Conservation (phyloP, 2,888 invertebrate genomes). For the Plusia festucae region DNA sequence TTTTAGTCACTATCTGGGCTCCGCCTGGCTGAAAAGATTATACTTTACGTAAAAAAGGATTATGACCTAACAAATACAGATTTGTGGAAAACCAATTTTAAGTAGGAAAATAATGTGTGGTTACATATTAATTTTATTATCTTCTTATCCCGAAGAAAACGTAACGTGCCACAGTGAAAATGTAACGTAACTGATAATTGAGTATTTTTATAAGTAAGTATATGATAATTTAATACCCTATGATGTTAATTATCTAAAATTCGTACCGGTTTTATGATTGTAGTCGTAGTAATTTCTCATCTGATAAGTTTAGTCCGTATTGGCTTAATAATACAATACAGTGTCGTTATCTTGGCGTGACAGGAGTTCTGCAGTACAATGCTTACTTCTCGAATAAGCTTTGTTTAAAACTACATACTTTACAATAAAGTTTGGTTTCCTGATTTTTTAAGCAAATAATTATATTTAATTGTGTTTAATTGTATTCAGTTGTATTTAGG, state of each 20-base stretch:
- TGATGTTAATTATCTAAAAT: too few species aligned
- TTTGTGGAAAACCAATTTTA: neutral
- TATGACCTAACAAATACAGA: neutral
- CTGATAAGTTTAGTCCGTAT: neutral
- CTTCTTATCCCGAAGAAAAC: too few species aligned
- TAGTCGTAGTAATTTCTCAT: neutral
- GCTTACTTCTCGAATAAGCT: slow-evolving; percentile 1
- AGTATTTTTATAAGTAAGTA: neutral
- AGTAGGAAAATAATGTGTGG: neutral
- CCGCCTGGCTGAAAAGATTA: slow-evolving; percentile 23
- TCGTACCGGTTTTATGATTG: neutral
- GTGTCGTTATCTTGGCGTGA: slow-evolving; percentile 4
- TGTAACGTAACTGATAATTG: too few species aligned
- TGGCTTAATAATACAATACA: slow-evolving; percentile 42
- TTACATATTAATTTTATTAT: neutral
- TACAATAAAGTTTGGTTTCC: neutral
- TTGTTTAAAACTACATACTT: too few species aligned
- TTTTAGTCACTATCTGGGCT: slow-evolving; percentile 6
- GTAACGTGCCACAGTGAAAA: neutral
- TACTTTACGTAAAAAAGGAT: slow-evolving; percentile 29
- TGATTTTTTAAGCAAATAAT: neutral
- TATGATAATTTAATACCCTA: too few species aligned
- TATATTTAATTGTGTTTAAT: too few species aligned
- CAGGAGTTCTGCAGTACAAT: neutral
- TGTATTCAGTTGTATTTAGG: too few species aligned